Evolutionary conservation across 2,797 vertebrate species (phyloP).

Genomic region (Micropoecilia bifurca): DNA sequence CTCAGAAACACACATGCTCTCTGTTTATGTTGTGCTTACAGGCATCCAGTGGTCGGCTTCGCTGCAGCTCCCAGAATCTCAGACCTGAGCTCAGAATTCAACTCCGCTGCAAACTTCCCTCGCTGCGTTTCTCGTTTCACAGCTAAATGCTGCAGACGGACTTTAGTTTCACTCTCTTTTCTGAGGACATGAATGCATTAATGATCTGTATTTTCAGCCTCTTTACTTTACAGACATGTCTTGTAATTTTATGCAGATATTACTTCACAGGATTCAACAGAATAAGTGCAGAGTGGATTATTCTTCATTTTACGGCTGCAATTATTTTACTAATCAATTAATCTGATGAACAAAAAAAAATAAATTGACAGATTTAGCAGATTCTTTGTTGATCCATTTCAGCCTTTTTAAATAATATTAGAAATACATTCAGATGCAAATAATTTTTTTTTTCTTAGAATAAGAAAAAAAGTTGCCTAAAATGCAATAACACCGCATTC

Average conservation of each 20-base stretch:
- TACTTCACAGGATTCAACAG: not conserved
- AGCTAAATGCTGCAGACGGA: not conserved
- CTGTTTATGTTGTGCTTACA: constrained; percentile 64
- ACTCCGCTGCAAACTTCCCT: not conserved
- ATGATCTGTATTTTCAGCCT: not conserved
- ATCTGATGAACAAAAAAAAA: no score
- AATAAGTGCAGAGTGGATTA: not conserved
- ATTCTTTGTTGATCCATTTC: no score
- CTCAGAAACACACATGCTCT: constrained; percentile 64
- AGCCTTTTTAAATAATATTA: no score
- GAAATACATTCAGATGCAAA: no score
- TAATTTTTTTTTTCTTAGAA: no score
- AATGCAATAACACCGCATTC: no score
- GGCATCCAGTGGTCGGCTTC: constrained; percentile 63
- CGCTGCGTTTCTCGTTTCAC: not conserved
- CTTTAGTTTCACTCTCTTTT: constrained; percentile 1
- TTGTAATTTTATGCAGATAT: not conserved
- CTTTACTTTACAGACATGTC: not conserved
- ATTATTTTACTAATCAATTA: no score
- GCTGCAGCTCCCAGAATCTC: constrained; percentile 32
- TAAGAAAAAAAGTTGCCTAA: no score
- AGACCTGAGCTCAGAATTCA: constrained; percentile 13
- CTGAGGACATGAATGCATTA: not conserved
- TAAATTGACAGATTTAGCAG: no score
- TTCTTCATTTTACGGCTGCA: no score